Conservation (phyloP, 2,797 vertebrate genomes). For the Myotis vivesi region DNA sequence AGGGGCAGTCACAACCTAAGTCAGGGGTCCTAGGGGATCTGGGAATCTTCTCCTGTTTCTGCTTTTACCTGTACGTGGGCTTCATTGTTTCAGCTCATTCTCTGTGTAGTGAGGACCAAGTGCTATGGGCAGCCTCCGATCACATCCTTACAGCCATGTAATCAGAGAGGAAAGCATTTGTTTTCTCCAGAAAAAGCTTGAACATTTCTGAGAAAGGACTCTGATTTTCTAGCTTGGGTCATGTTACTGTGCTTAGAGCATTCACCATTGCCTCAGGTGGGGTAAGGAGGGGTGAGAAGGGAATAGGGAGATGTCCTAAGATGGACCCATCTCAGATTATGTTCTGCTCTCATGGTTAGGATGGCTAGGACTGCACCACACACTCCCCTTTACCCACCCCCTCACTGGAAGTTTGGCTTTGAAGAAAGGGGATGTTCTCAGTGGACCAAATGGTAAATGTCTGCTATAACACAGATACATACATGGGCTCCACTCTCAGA, state of each 20-base stretch:
- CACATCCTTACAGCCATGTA: not conserved
- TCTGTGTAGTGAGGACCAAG: not conserved
- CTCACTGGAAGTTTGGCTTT: not conserved
- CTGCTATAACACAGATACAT: not conserved
- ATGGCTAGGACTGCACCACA: not conserved
- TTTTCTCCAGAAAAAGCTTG: not conserved
- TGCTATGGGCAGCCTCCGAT: not conserved
- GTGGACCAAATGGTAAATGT: not conserved
- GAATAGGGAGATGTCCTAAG: not conserved
- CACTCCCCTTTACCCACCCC: not conserved
- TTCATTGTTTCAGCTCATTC: not conserved
- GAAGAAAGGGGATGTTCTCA: conserved; percentile 1
- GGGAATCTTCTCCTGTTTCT: not conserved
- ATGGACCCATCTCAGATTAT: not conserved
- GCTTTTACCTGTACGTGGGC: not conserved
- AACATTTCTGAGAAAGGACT: not conserved
- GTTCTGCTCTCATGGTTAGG: not conserved
- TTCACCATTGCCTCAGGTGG: not conserved
- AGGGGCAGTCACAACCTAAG: not conserved
- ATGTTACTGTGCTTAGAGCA: no score
- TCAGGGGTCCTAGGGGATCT: no score
- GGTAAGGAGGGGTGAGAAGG: no score
- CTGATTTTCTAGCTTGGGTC: not conserved
- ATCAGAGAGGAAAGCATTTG: not conserved
- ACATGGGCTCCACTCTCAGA: not conserved